phyloP scores from a whole-genome alignment of 2,888 invertebrate species.

The Drosophila rubida region DNA sequence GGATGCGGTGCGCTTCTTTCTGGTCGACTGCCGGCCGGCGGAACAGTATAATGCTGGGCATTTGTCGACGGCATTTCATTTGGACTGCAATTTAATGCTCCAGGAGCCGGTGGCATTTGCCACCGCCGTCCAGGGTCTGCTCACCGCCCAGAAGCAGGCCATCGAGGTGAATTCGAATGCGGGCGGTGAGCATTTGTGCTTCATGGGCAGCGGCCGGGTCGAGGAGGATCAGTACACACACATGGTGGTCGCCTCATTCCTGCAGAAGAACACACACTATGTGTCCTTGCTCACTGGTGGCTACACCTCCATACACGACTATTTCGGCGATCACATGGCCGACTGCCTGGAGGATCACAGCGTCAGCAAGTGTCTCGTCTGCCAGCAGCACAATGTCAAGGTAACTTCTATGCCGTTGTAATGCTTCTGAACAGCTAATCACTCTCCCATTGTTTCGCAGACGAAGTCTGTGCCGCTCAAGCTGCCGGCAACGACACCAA shows the following conservation, averaged over 20 bases:
- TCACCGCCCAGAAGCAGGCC: slow-evolving; percentile 95
- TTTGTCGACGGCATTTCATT: slow-evolving; percentile 98
- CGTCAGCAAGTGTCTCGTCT: slow-evolving; percentile 92
- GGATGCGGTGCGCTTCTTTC: slow-evolving; percentile 93
- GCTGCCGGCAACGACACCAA: slow-evolving; percentile 46
- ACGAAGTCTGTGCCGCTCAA: slow-evolving; percentile 50
- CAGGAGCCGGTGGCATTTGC: slow-evolving; percentile 98
- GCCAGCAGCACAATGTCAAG: slow-evolving; percentile 85
- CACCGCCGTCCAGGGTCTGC: slow-evolving; percentile 94
- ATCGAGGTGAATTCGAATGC: slow-evolving; percentile 94
- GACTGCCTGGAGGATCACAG: slow-evolving; percentile 95
- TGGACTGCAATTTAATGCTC: slow-evolving; percentile 98
- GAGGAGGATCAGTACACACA: slow-evolving; percentile 98
- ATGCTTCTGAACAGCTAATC: too few relatives aligned
- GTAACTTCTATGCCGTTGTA: slow-evolving; percentile 26
- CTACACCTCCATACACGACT: slow-evolving; percentile 93
- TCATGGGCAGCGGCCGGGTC: slow-evolving; percentile 96
- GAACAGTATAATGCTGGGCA: slow-evolving; percentile 99
- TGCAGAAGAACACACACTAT: slow-evolving; percentile 96
- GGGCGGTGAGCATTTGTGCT: slow-evolving; percentile 95
- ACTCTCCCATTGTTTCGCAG: slow-evolving; percentile 22
- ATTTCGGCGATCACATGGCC: slow-evolving; percentile 92
- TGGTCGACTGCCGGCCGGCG: slow-evolving; percentile 98
- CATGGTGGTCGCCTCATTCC: slow-evolving; percentile 98
- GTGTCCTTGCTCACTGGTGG: slow-evolving; percentile 97